Percentiles rank a stretch among this genome's conserved stretches.
These are phyloP conservation scores for Australoheros facetus DNA, from an alignment of 2,797 vertebrate genomes.

Conservation along the genomic window DNA sequence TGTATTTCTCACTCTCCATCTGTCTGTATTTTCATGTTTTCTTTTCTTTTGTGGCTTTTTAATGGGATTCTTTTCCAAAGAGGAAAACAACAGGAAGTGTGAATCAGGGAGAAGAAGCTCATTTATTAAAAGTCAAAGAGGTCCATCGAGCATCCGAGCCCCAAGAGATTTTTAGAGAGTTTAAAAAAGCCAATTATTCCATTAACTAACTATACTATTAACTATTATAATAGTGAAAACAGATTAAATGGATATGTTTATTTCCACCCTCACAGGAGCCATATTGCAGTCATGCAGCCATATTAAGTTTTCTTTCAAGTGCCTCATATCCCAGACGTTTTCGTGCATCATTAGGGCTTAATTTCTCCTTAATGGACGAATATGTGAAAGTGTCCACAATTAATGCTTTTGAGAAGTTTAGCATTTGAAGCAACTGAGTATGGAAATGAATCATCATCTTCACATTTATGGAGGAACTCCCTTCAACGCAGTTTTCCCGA, in stretches of 20 bases:
- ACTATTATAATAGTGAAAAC: background rate
- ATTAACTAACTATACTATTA: background rate
- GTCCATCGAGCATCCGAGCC: background rate
- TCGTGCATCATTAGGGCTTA: background rate
- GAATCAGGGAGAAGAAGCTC: background rate
- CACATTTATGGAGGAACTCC: background rate
- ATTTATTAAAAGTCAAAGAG: background rate
- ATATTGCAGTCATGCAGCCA: background rate
- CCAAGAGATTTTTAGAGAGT: background rate
- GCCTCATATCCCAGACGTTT: background rate
- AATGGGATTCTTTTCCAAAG: background rate
- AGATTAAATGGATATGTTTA: background rate
- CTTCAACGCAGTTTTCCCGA: background rate
- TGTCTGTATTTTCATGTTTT: background rate
- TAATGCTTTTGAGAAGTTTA: background rate
- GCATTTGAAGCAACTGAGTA: background rate
- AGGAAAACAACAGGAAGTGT: background rate
- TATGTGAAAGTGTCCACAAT: constrained; percentile 9
- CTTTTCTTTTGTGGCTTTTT: background rate
- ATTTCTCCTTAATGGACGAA: background rate
- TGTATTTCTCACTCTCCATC: background rate
- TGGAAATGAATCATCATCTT: background rate
- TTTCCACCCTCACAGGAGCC: background rate
- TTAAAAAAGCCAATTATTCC: background rate
- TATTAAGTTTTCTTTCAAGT: background rate